These are phyloP conservation scores for Drosophila ezoana DNA, from an alignment of 2,888 invertebrate species.

Conservation along the genomic window DNA sequence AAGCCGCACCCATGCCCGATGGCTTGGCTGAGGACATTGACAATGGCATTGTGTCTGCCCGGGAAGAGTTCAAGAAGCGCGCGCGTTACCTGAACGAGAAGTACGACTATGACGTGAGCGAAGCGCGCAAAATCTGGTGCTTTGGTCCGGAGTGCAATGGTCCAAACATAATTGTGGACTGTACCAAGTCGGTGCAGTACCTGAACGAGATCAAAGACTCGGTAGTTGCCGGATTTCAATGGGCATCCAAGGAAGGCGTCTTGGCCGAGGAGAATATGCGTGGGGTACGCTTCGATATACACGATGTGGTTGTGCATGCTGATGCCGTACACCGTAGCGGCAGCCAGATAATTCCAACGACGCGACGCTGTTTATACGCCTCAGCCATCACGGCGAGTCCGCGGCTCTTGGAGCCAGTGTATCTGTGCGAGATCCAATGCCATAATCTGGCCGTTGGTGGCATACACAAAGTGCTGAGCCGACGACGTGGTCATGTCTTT, in stretches of 20 bases:
- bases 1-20: constrained; percentile 97
- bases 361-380: constrained; percentile 98
- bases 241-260: constrained; percentile 99
- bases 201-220: constrained; percentile 99
- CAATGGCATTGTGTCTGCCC: constrained; percentile 95
- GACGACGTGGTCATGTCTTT: constrained; percentile 98
- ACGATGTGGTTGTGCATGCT: constrained; percentile 99
- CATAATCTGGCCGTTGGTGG: constrained; percentile 98
- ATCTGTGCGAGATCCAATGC: constrained; percentile 99
- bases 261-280: constrained; percentile 99
- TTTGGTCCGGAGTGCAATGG: constrained; percentile 99
- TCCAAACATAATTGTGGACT: constrained; percentile 98
- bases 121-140: constrained; percentile 99
- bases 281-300: constrained; percentile 97
- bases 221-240: constrained; percentile 99
- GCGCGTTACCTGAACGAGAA: constrained; percentile 97
- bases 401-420: constrained; percentile 98
- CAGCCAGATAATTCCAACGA: constrained; percentile 99
- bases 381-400: constrained; percentile 97
- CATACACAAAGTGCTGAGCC: constrained; percentile 98
- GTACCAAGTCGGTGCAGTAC: constrained; percentile 99
- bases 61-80: constrained; percentile 98
- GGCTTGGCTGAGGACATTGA: constrained; percentile 99
- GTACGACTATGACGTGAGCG: constrained; percentile 98
- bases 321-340: constrained; percentile 99